Evolutionary conservation across 2,888 invertebrate genomes (phyloP).

Genomic region (Asteroscopus sphinx): DNA sequence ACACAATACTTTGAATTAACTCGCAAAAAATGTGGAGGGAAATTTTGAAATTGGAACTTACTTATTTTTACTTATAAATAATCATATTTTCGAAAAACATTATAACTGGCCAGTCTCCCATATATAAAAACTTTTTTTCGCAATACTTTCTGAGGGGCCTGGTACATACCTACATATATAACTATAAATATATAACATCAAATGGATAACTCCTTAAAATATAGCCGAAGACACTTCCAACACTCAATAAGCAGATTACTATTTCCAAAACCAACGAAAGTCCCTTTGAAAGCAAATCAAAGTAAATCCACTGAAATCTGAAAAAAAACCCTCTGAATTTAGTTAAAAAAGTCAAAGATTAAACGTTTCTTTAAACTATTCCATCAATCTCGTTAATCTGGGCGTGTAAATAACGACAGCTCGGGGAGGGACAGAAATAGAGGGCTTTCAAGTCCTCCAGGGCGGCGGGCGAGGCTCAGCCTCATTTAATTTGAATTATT

Average conservation of each 20-base stretch:
- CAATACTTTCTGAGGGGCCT: no score
- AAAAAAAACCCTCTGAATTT: conserved; percentile 49
- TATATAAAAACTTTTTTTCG: no score
- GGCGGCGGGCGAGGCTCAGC: conserved; percentile 46
- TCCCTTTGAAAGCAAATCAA: conserved; percentile 56
- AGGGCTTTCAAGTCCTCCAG: conserved; percentile 41
- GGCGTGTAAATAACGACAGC: conserved; percentile 64
- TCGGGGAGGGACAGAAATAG: conserved; percentile 59
- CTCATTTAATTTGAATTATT: conserved; percentile 59
- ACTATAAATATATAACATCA: no score
- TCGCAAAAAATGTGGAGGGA: no score
- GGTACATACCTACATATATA: no score
- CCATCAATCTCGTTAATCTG: conserved; percentile 73
- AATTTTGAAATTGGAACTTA: no score
- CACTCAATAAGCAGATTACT: conserved; percentile 29
- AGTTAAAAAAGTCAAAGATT: conserved; percentile 69
- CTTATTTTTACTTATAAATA: no score
- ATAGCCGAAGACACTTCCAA: conserved; percentile 14
- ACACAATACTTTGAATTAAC: no score
- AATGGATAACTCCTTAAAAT: conserved; percentile 11
- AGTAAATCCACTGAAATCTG: conserved; percentile 38
- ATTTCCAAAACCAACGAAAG: conserved; percentile 37
- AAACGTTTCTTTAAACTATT: conserved; percentile 65
- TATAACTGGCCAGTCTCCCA: no score
- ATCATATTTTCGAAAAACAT: no score